phyloP scores from a whole-genome alignment of 2,888 invertebrate species.

The Hoplodrina ambigua region DNA sequence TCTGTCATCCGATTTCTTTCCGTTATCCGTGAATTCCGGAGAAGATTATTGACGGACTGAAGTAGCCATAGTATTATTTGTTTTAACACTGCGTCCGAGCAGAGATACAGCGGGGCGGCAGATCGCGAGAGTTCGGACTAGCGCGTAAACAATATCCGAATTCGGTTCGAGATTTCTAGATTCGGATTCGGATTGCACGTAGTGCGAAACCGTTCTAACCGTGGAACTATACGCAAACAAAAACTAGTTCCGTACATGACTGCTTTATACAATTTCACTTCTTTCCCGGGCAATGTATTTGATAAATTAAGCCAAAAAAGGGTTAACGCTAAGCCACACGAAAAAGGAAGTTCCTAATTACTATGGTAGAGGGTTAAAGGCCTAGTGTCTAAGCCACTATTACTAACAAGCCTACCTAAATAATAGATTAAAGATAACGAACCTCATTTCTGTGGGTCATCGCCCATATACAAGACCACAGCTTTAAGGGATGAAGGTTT shows the following conservation, averaged over 20 bases:
- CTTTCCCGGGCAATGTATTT: conserved; percentile 1
- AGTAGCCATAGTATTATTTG: no score
- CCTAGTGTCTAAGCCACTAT: conserved; percentile 27
- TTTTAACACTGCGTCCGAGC: no score
- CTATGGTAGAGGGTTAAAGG: conserved; percentile 31
- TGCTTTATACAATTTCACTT: background rate
- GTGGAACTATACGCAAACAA: background rate
- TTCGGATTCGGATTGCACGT: no score
- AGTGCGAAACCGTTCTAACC: background rate
- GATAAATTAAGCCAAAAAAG: conserved; percentile 26
- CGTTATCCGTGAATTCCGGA: no score
- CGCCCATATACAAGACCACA: conserved; percentile 55
- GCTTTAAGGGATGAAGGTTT: conserved; percentile 53
- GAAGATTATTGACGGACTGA: no score
- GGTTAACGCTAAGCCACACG: conserved; percentile 4
- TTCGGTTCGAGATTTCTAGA: no score
- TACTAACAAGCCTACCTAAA: conserved; percentile 52
- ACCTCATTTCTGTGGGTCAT: conserved; percentile 55
- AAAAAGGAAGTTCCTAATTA: conserved; percentile 41
- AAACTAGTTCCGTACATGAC: background rate
- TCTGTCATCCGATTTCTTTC: no score
- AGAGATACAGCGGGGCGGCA: no score
- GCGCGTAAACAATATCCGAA: no score
- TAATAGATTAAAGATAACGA: conserved; percentile 60
- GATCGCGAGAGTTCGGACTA: no score